phyloP scores from a whole-genome alignment of 1,140 invertebrate species.

The Drosophila trapezifrons region DNA sequence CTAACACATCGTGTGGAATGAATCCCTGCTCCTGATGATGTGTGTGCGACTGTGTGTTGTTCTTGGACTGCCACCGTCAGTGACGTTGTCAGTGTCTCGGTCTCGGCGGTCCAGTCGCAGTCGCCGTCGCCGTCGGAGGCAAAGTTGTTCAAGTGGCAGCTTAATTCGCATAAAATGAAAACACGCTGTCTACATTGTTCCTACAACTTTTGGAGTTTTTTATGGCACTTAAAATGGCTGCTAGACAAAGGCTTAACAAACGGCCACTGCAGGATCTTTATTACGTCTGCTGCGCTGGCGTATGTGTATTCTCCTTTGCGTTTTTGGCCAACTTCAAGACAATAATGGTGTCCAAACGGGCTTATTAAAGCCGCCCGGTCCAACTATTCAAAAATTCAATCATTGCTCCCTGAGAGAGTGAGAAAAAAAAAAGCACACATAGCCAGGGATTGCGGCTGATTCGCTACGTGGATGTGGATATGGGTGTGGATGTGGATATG shows the following conservation, averaged over 20 bases:
- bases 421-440: background rate
- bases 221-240: constrained; percentile 81
- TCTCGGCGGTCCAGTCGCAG: constrained; percentile 64
- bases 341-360: constrained; percentile 20
- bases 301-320: constrained; percentile 16
- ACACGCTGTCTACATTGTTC: constrained; percentile 84
- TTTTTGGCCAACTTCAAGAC: constrained; percentile 39
- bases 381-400: constrained; percentile 20
- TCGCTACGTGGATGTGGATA: constrained; percentile 14
- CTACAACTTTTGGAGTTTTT: constrained; percentile 83
- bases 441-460: constrained; percentile 12
- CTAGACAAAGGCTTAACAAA: constrained; percentile 78
- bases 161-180: constrained; percentile 84
- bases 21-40: constrained; percentile 14
- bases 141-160: constrained; percentile 83
- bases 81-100: constrained; percentile 37
- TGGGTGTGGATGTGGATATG: constrained; percentile 21
- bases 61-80: constrained; percentile 52
- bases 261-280: constrained; percentile 60
- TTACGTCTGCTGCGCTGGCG: constrained; percentile 25
- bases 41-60: constrained; percentile 37
- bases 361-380: constrained; percentile 32
- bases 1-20: constrained; percentile 34
- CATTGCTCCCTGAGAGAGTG: background rate
- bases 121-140: constrained; percentile 45